phyloP scores from a whole-genome alignment of 2,797 vertebrate genomes.

The Eulemur albifrons region DNA sequence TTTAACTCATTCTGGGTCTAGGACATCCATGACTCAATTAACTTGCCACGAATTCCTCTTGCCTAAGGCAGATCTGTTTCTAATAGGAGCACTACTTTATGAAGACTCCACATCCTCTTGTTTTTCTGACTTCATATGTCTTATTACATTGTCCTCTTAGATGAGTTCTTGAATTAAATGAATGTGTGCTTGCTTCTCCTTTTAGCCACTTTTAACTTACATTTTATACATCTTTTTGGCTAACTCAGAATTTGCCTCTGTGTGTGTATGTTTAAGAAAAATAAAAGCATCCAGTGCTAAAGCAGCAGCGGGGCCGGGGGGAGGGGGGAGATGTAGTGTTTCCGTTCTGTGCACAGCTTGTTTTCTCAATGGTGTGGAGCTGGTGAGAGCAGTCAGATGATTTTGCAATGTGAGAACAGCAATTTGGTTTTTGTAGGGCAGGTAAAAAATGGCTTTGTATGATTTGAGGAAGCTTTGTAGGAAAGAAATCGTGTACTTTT shows the following conservation, averaged over 20 bases:
- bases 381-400: neutral
- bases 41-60: neutral
- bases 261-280: neutral
- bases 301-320: too few species aligned
- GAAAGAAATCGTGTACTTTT: neutral
- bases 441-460: neutral
- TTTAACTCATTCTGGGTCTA: neutral
- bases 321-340: neutral
- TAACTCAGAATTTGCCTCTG: neutral
- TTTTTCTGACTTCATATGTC: neutral
- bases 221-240: neutral
- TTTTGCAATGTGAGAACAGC: neutral
- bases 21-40: neutral
- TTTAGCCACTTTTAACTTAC: neutral
- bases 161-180: neutral
- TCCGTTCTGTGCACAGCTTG: neutral
- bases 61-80: neutral
- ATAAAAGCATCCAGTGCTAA: neutral
- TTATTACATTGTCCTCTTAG: neutral
- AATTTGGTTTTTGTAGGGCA: constrained; percentile 21
- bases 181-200: neutral
- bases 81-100: neutral
- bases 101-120: neutral
- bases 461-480: neutral
- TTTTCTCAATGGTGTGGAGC: neutral